Evolutionary conservation across 2,113 vertebrate genomes (phyloP).

Genomic region (Gnathonemus longibarbis): DNA sequence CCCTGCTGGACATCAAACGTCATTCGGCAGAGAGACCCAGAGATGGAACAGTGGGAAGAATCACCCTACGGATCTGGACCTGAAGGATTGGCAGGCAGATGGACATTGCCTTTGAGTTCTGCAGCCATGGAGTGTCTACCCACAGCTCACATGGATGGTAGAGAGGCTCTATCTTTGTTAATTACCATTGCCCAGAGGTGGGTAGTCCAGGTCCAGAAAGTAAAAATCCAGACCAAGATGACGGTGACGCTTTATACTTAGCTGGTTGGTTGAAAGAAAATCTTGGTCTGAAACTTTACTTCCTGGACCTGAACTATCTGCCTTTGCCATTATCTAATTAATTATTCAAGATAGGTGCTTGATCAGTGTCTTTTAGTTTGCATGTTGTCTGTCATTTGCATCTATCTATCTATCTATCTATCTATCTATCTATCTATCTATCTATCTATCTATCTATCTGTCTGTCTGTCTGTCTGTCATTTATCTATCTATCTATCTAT

Average conservation of each 20-base stretch:
- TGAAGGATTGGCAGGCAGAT: neutral
- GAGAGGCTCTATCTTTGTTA: neutral
- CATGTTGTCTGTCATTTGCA: neutral
- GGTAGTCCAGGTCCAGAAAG: neutral
- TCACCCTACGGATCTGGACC: neutral
- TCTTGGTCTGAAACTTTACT: neutral
- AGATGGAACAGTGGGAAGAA: neutral
- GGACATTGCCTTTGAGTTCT: neutral
- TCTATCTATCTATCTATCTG: too few species aligned
- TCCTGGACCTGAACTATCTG: neutral
- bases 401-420: neutral
- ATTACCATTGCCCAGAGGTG: neutral
- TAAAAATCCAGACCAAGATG: neutral
- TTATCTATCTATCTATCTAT: neutral
- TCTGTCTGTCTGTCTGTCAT: too few species aligned
- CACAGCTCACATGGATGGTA: conserved; percentile 30
- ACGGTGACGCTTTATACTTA: neutral
- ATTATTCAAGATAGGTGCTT: neutral
- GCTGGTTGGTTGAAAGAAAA: neutral
- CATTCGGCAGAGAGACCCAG: neutral
- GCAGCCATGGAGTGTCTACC: neutral
- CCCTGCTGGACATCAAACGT: neutral
- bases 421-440: too few species aligned
- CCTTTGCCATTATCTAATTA: neutral
- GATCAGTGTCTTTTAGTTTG: neutral